These are phyloP conservation scores for Tetrax tetrax DNA, from an alignment of 2,113 vertebrate species.

Conservation along the genomic window DNA sequence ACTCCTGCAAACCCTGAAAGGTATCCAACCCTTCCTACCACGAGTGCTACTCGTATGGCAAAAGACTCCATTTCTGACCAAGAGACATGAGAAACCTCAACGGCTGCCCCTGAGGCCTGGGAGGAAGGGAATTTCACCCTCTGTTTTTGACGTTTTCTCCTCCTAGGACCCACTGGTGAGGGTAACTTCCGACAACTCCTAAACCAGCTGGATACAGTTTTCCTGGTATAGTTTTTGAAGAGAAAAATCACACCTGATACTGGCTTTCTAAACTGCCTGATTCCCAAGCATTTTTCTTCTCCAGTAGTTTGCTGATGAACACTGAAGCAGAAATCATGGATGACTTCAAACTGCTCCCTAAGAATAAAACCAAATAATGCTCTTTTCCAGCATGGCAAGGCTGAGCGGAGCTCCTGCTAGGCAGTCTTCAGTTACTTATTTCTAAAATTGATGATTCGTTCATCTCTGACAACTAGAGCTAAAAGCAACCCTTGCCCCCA, in stretches of 20 bases:
- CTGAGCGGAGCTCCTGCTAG: not conserved
- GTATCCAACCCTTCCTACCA: not conserved
- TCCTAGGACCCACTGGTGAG: not conserved
- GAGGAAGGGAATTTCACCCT: not conserved
- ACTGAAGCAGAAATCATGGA: not conserved
- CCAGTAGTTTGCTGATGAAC: not conserved
- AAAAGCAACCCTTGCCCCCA: not conserved
- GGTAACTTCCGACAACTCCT: not conserved
- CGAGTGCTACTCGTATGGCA: accelerated
- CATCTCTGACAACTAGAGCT: not conserved
- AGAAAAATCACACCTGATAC: not conserved
- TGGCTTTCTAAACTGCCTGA: not conserved
- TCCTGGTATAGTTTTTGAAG: not conserved
- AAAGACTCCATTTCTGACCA: not conserved
- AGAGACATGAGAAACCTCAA: not conserved
- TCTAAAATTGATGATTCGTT: not conserved
- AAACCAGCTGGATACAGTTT: not conserved
- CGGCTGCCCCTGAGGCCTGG: not conserved
- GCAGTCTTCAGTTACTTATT: not conserved
- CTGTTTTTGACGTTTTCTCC: not conserved
- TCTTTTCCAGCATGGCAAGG: not conserved
- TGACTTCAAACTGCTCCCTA: not conserved
- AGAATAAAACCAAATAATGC: not conserved
- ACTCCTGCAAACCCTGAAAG: not conserved
- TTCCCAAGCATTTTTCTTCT: not conserved